phyloP scores from a whole-genome alignment of 2,113 vertebrate genomes.

The Thamnaconus septentrionalis region DNA sequence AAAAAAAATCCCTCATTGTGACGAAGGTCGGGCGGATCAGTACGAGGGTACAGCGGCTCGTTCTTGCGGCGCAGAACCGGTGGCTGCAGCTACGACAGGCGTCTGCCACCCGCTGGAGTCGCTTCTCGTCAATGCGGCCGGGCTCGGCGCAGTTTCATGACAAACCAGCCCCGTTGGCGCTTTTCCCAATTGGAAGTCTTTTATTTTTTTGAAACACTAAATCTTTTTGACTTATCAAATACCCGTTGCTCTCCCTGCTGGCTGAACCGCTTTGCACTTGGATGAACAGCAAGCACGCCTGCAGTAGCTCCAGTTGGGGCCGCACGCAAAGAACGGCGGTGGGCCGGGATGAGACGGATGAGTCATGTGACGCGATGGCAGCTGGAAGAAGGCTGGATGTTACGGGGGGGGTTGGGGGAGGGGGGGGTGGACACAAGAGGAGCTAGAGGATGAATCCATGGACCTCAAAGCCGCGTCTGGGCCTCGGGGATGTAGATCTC shows the following conservation, averaged over 20 bases:
- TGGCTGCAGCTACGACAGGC: slow-evolving; percentile 40
- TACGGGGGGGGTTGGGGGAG: slow-evolving; percentile 10
- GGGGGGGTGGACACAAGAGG: slow-evolving; percentile 54
- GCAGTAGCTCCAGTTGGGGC: slow-evolving; percentile 45
- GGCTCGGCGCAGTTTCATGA: too few relatives aligned
- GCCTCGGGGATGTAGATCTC: slow-evolving; percentile 99
- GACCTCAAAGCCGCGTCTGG: slow-evolving; percentile 94
- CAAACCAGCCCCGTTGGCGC: too few relatives aligned
- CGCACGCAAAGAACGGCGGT: slow-evolving; percentile 31
- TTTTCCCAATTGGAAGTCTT: too few relatives aligned
- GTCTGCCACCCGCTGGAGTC: slow-evolving; percentile 9
- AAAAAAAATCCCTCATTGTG: not conserved
- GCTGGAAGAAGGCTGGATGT: slow-evolving; percentile 20
- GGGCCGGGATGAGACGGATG: not conserved
- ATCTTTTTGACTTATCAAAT: too few relatives aligned
- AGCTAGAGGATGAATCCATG: slow-evolving; percentile 48
- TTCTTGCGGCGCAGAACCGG: slow-evolving; percentile 2
- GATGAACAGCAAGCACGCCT: slow-evolving; percentile 13
- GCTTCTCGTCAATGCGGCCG: too few relatives aligned
- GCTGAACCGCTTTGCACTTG: too few relatives aligned
- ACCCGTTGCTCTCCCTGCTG: too few relatives aligned
- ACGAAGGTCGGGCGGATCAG: slow-evolving; percentile 2
- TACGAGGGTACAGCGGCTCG: slow-evolving; percentile 35
- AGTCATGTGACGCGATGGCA: slow-evolving; percentile 13
- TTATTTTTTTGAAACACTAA: too few relatives aligned